Evolutionary conservation across 2,113 vertebrate genomes (phyloP), one percentile per base, ranked within the genome.

Genomic region (Mastomys natalensis): DNA sequence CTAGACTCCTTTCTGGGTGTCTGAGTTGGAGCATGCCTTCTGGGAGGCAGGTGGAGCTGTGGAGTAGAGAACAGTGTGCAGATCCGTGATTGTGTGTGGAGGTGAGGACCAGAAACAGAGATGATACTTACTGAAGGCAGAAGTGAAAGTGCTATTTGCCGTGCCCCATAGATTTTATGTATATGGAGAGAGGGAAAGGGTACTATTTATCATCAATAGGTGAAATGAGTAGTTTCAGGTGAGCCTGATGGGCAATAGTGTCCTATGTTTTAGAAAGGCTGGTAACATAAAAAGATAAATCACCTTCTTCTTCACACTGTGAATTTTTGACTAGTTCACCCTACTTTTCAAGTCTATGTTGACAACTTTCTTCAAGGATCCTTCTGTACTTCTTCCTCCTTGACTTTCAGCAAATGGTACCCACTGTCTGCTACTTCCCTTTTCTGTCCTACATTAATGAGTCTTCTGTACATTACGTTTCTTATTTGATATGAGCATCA

Each of bases 111-210:
- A 11, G 66, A 68, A 68, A 68, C 66, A 68, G n/a, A 94, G 72
- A 92, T 89, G 40, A 94, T 48, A 82, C 90, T 95, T 95, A 74
- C 94, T 97, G 96, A 98, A 96, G 88, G 92, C 80, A 98, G 93
- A 98, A 98, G 31, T 81, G 97, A 94, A 94, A 97, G 97, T 95
- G 92, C 97, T 97, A 97, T 97, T 98, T 97, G 96, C 95, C 89
- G 87, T 97, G 96, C 95, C 96, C 96, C 77, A 93, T 31, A 97
- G 96, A 98, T 95, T 88, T 97, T 95, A 97, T 98, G 8, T 15
- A 43, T 43, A 43, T 43, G 60, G 34, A 72, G 34, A n/a, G 12
- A 0, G 34, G 34, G 84, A 74, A 43, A 94, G 26, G 34, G 3
- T 9, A 76, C 37, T 70, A 85, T 95, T 96, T 92, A 89, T 45